A percentile compares a stretch with the other conserved stretches of the same genome.
Conservation (phyloP, 2,113 vertebrate genomes). For the Macquaria ambigua region DNA sequence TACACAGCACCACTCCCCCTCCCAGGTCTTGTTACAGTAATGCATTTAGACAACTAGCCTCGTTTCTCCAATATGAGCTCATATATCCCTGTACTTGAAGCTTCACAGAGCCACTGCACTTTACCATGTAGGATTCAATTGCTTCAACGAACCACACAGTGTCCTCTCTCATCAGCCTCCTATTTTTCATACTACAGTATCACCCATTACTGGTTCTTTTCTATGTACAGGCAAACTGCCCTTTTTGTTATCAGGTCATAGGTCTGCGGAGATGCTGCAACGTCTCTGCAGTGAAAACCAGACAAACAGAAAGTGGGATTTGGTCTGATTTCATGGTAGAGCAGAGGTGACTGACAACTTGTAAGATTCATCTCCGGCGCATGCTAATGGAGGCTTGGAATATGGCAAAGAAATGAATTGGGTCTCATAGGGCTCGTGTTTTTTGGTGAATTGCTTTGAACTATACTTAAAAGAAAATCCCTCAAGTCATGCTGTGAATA, state of each 20-base stretch:
- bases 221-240: conserved; percentile 1
- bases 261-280: conserved; percentile 13
- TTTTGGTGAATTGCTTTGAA: conserved; percentile 64
- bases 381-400: conserved; percentile 67
- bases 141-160: conserved; percentile 48
- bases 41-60: conserved; percentile 68
- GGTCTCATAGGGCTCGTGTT: conserved; percentile 58
- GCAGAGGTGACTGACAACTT: conserved; percentile 73
- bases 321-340: conserved; percentile 69
- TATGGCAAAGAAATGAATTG: conserved; percentile 60
- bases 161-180: conserved; percentile 57
- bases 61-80: conserved; percentile 61
- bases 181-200: conserved; percentile 12
- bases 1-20: conserved; percentile 45
- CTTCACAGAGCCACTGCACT: conserved; percentile 43
- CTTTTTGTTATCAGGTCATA: conserved; percentile 51
- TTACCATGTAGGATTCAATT: conserved; percentile 56
- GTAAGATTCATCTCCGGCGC: conserved; percentile 48
- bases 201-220: conserved; percentile 44
- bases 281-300: conserved; percentile 20
- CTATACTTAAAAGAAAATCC: conserved; percentile 69
- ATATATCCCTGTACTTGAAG: conserved; percentile 38
- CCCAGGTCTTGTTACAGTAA: conserved; percentile 66
- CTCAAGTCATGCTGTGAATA: conserved; percentile 64
- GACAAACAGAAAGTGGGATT: conserved; percentile 61